These are phyloP conservation scores for Oophaga pumilio DNA, from an alignment of 2,113 vertebrate species.

Conservation along the genomic window DNA sequence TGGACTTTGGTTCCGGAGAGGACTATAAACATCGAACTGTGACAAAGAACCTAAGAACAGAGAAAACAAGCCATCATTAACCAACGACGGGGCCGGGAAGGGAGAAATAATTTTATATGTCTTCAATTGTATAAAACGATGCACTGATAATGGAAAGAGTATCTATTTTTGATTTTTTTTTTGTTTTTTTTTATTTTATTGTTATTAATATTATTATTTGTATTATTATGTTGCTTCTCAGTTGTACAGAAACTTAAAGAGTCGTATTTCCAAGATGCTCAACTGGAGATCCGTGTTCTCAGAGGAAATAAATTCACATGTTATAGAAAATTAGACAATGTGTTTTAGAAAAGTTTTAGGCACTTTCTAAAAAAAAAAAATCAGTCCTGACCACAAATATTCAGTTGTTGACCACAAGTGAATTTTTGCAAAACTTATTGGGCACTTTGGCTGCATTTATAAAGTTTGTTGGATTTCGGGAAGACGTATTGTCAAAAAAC, in stretches of 20 bases:
- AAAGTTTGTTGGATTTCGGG: too few relatives aligned
- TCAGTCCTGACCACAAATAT: neutral
- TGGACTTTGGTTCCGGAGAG: slow-evolving; percentile 89
- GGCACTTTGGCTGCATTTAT: too few relatives aligned
- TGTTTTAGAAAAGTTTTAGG: neutral
- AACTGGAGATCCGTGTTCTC: neutral
- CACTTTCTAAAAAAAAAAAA: neutral
- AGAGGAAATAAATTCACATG: neutral
- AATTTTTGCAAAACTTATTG: neutral
- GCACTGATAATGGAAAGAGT: slow-evolving; percentile 67
- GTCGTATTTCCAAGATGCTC: neutral
- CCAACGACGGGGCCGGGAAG: neutral
- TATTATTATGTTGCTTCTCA: slow-evolving; percentile 58
- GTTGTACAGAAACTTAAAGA: slow-evolving; percentile 58
- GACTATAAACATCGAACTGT: slow-evolving; percentile 74
- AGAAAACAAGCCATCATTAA: slow-evolving; percentile 73
- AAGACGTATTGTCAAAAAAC: too few relatives aligned
- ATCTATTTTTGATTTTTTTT: slow-evolving; percentile 61
- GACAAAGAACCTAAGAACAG: slow-evolving; percentile 71
- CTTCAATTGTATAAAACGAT: slow-evolving; percentile 62
- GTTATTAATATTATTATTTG: slow-evolving; percentile 55
- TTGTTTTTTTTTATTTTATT: slow-evolving; percentile 61
- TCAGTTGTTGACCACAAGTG: neutral
- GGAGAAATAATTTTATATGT: slow-evolving; percentile 58
- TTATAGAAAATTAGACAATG: neutral